Evolutionary conservation across 2,797 vertebrate genomes (phyloP), one percentile per base, ranked within the genome.

Genomic region (Luscinia luscinia): DNA sequence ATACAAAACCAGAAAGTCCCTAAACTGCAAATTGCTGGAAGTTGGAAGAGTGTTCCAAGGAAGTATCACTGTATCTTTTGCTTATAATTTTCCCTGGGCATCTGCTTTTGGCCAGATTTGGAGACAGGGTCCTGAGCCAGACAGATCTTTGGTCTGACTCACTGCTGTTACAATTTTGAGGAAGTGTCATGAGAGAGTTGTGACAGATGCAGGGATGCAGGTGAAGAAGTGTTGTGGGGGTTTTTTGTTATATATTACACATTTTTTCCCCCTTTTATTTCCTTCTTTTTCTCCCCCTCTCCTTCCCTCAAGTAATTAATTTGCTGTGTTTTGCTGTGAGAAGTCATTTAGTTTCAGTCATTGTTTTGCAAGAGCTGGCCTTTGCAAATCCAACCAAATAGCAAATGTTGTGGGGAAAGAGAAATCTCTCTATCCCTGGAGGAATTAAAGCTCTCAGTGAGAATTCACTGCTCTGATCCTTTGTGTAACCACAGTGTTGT

Each of bases 401-500:
- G 68, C 81, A 87, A 82, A 90, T 45, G 63, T 66, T 94, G 62
- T 92, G 79, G 85, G 80, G 74, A 89, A 76, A 49, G 78, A 94
- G 81, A 93, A 94, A 85, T 89, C 80, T 93, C 88, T 88, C 82
- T 81, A 46, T 93, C 94, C 87, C 93, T 87, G 77, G 90, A 94
- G 93, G 91, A 94, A 90, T 96, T 94, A 93, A 94, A 95, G 52
- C 84, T 96, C 94, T 96, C 87, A 59, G 48, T 86, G 93, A 90
- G 89, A 93, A 93, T 84, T 93, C 90, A 63, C 55, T 91, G 91
- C 76, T 66, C 79, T 91, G 93, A 92, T 94, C 93, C 82, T 94
- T 96, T 95, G 88, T 94, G 82, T 94, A 94, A 96, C 95, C 91
- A 94, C 92, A 93, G 90, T 92, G 94, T 89, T 96, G 90, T 89